Conservation (phyloP, 2,797 vertebrate genomes). For the Phoeniculus purpureus region DNA sequence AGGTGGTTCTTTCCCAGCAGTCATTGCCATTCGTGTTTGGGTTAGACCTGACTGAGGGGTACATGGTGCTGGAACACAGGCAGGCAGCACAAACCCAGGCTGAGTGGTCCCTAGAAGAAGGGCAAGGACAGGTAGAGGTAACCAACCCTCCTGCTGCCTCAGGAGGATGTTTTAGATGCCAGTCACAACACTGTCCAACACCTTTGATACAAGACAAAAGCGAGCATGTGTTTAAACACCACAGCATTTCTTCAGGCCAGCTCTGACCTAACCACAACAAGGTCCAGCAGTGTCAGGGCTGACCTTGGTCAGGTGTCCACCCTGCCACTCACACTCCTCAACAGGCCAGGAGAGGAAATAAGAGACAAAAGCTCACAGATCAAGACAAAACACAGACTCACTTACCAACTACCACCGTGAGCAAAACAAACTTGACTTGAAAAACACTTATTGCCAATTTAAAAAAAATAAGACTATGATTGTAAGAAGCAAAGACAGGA, state of each 20-base stretch:
- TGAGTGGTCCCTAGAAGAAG: neutral
- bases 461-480: neutral
- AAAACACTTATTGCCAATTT: neutral
- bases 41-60: neutral
- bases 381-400: neutral
- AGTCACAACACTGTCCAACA: neutral
- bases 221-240: rapidly evolving
- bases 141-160: neutral
- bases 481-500: neutral
- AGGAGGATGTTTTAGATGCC: neutral
- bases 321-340: neutral
- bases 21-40: neutral
- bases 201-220: neutral
- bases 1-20: neutral
- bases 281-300: neutral
- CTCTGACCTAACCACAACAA: neutral
- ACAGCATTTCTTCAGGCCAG: neutral
- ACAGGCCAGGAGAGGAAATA: neutral
- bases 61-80: rapidly evolving
- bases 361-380: neutral
- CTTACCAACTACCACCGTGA: neutral
- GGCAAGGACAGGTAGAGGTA: neutral
- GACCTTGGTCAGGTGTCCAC: rapidly evolving
- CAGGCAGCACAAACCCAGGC: neutral
- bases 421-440: neutral